A percentile compares a stretch with the other conserved stretches of the same genome.
Conservation (phyloP, 2,113 vertebrate species). For the Myiagra hebetior region DNA sequence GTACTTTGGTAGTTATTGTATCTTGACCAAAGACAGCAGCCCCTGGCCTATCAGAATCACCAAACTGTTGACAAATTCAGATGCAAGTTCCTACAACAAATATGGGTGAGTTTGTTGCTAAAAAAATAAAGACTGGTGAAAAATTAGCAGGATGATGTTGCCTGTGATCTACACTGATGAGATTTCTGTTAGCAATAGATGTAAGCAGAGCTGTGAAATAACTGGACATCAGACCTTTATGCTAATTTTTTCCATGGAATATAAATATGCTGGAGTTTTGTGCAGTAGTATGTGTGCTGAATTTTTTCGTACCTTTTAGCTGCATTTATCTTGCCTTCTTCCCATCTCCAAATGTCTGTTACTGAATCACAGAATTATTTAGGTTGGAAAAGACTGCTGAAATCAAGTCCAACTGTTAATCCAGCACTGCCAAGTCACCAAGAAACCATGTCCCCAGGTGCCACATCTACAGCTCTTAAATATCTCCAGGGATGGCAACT, state of each 20-base stretch:
- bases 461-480: too few relatives aligned
- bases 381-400: not conserved
- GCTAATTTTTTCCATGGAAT: not conserved
- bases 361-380: not conserved
- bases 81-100: not conserved
- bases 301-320: not conserved
- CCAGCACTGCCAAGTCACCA: not conserved
- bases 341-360: not conserved
- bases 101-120: not conserved
- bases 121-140: not conserved
- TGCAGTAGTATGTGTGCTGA: not conserved
- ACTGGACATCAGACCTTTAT: not conserved
- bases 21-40: constrained; percentile 38
- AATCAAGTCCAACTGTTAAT: not conserved
- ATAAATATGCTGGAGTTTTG: not conserved
- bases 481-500: not conserved
- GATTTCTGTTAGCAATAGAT: not conserved
- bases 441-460: not conserved
- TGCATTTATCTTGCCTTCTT: not conserved
- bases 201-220: not conserved
- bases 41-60: constrained; percentile 5
- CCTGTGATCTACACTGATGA: not conserved
- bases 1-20: not conserved
- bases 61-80: constrained; percentile 33
- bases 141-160: not conserved